Base-by-base conservation (phyloP, 2,113 vertebrate genomes). In the Xenopus borealis region DNA sequence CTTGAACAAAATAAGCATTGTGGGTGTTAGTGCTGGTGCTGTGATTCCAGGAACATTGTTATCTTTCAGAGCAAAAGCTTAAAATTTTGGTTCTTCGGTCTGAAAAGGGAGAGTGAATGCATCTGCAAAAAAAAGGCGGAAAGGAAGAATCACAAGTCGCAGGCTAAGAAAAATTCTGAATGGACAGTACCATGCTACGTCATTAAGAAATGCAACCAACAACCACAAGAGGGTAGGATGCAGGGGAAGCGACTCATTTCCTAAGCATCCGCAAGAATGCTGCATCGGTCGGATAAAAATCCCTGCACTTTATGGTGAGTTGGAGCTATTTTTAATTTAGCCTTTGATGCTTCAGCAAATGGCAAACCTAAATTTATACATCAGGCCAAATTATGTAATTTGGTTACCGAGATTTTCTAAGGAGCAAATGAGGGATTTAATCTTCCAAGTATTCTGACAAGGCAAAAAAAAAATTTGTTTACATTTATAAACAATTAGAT, bases 111-210 rank as follows among this genome's bases (percentile, higher is more conserved):
- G 27, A 65, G 52, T 78, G 75, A 80, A 76, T 74, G 72, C 46
- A 53, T 53, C 47, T 14, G 80, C 11, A 75, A 62, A n/a, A 65
- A 72, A 86, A 86, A 87, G 89, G 88, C 83, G 79, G 79, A 82
- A 82, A 19, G 27, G 79, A 78, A 78, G 75, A 79, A 79, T 83
- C 72, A 79, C 83, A 84, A 85, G 80, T 82, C 85, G 82, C 87
- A 86, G 81, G 78, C 64, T 63, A 82, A 69, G 80, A 73, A 83
- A 88, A 87, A 80, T 81, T 84, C 91, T 94, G 93, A 94, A 90
- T 93, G 92, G 93, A 92, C 83, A 89, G 88, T 83, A 83, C 84
- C 80, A 78, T 79, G 82, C 86, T 81, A 93, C 93, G 94, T 95
- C 94, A 95, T 86, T 72, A 55, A 62, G 80, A 82, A 86, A 87